phyloP scores from a whole-genome alignment of 2,113 vertebrate genomes.

The Raja brachyura region DNA sequence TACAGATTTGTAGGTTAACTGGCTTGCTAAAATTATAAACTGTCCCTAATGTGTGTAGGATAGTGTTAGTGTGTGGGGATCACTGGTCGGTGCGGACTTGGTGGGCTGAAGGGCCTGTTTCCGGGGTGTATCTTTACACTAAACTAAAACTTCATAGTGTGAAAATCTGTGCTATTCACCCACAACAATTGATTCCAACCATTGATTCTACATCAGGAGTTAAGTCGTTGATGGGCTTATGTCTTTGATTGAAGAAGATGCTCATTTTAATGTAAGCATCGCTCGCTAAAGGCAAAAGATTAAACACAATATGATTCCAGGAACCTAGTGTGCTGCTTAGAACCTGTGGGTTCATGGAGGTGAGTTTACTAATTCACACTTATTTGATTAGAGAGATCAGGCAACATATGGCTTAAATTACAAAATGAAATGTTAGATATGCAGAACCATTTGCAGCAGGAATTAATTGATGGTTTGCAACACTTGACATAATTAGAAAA shows the following conservation, averaged over 20 bases:
- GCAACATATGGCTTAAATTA: constrained; percentile 30
- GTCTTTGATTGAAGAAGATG: background rate
- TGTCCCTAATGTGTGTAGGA: no score
- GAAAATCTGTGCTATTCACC: background rate
- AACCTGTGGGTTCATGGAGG: constrained; percentile 11
- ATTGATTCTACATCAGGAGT: background rate
- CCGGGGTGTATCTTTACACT: no score
- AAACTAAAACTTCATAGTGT: background rate
- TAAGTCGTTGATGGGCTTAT: background rate
- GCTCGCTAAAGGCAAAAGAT: constrained; percentile 1
- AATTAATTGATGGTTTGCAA: constrained; percentile 31
- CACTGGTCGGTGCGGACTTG: no score
- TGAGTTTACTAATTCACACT: constrained; percentile 29
- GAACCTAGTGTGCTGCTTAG: background rate
- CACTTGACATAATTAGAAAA: constrained; percentile 36
- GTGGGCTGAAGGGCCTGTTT: no score
- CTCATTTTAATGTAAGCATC: background rate
- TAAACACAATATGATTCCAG: constrained; percentile 16
- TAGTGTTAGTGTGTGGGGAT: no score
- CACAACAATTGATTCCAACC: background rate
- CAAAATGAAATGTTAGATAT: constrained; percentile 31
- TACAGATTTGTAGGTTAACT: no score
- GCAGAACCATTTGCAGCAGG: constrained; percentile 11
- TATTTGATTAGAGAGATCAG: constrained; percentile 34
- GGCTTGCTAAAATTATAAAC: no score